Base-by-base conservation (phyloP, 2,113 vertebrate species). In the Archocentrus centrarchus region DNA sequence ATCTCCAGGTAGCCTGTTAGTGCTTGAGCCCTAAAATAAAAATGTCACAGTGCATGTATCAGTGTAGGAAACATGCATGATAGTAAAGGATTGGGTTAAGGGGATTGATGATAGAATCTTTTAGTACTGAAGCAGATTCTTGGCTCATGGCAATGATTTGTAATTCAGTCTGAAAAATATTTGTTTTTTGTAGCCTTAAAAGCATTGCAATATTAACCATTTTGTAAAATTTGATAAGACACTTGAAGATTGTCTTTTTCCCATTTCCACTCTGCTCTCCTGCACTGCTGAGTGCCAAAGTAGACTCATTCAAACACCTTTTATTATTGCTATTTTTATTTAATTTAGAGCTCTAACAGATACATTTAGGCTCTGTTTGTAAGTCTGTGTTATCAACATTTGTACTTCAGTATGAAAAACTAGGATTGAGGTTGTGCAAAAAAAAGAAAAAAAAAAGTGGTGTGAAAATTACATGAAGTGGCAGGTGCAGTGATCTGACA, bases 241-340 rank as follows among this genome's bases (percentile, higher is more conserved):
- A 50, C 0, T 70, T 24, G 50, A n/a, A 32, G 9, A 32, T 3
- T 70, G 27, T 73, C 27, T 73, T 53, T 8, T 73, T 32, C 18
- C 68, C 68, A 9, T 73, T 27, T 55, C 68, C 27, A 73, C 47
- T 73, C 68, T n/a, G 44, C 7, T 73, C 27, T 53, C 6, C 24
- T 53, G 66, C 17, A 47, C 24, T 1, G 24, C 66, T 73, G 44
- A 53, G 66, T 32, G 44, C 17, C 44, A 73, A 9, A 73, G 27
- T 73, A 55, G 27, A 55, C 18, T 55, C 27, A 0, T 35, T 35
- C 18, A 32, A 55, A 35, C 68, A 73, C 14, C 11, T 73, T 73
- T 73, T 53, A 3, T 53, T 70, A 70, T 70, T 70, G 18, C 15
- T 20, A 7, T 70, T 50, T 44, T 70, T 70, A 70, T 53, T 70